Percentiles rank a stretch among this genome's conserved stretches.
phyloP scores from a whole-genome alignment of 2,888 invertebrate species.

The Drosophila monieri region DNA sequence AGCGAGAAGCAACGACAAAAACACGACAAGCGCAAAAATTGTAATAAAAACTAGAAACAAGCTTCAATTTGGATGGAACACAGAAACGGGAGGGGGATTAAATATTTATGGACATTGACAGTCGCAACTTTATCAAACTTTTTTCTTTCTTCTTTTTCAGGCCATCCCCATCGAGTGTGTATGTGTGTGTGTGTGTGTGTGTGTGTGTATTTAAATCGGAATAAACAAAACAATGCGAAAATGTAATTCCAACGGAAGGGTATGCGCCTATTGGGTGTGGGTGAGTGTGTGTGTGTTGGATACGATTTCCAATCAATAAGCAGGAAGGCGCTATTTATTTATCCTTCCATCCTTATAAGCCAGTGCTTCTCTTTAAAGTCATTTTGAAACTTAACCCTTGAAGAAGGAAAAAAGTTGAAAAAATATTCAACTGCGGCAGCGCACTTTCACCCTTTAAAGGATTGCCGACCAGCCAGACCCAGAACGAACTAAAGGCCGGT shows the following conservation, averaged over 20 bases:
- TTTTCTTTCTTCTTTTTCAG: constrained; percentile 27
- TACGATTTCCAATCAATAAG: constrained; percentile 54
- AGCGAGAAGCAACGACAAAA: constrained; percentile 52
- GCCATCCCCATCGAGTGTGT: constrained; percentile 31
- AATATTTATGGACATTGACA: constrained; percentile 73
- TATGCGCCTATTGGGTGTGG: constrained; percentile 2
- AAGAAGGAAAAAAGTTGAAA: constrained; percentile 3
- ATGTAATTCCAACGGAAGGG: constrained; percentile 27
- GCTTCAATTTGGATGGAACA: constrained; percentile 67
- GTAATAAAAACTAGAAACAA: constrained; percentile 77
- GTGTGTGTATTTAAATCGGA: constrained; percentile 48
- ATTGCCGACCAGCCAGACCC: constrained; percentile 35
- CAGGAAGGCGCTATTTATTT: background rate
- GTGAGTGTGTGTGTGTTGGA: constrained; percentile 6
- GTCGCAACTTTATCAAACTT: constrained; percentile 54
- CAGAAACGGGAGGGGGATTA: constrained; percentile 29
- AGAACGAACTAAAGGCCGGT: constrained; percentile 46
- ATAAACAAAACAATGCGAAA: constrained; percentile 36
- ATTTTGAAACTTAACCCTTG: constrained; percentile 47
- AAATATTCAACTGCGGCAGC: constrained; percentile 9
- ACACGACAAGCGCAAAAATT: constrained; percentile 70
- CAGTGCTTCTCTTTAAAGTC: constrained; percentile 5
- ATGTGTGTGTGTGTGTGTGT: too few relatives aligned
- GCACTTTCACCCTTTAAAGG: constrained; percentile 78
- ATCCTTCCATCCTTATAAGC: too few relatives aligned